Evolutionary conservation across 92 coral and sea anemone species (phyloP).

Genomic region (Nematostella vectensis): DNA sequence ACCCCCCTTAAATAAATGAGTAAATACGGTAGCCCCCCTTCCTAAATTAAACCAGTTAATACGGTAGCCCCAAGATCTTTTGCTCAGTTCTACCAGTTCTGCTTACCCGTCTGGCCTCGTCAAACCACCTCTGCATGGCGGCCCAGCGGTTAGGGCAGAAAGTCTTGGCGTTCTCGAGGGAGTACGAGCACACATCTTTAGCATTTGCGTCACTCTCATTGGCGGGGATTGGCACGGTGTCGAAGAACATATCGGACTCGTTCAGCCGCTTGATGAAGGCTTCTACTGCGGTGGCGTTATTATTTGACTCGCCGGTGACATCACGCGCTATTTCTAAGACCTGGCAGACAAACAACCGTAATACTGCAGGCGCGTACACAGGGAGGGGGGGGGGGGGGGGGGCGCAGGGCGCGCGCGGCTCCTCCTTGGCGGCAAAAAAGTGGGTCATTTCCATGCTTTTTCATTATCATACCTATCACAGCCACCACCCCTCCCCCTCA

Average conservation of each 20-base stretch:
- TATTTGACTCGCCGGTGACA: conserved; percentile 28
- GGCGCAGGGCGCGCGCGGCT: too few relatives aligned
- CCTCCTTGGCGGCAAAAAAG: too few relatives aligned
- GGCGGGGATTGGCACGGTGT: conserved; percentile 37
- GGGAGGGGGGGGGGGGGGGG: too few relatives aligned
- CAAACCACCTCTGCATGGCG: conserved; percentile 70
- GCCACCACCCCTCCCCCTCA: too few relatives aligned
- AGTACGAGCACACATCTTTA: conserved; percentile 32
- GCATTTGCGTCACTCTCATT: conserved; percentile 54
- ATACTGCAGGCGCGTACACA: too few relatives aligned
- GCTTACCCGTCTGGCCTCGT: conserved; percentile 55
- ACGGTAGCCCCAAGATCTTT: too few relatives aligned
- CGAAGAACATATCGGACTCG: conserved; percentile 51
- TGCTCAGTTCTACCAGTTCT: too few relatives aligned
- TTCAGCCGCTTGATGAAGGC: conserved; percentile 45
- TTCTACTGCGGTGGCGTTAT: conserved; percentile 45
- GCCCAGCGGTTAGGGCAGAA: conserved; percentile 83
- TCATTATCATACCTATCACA: too few relatives aligned
- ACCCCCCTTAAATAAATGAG: too few relatives aligned
- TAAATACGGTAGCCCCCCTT: too few relatives aligned
- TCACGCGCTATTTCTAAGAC: conserved; percentile 58
- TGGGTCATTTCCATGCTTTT: too few relatives aligned
- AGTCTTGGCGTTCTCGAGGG: conserved; percentile 35
- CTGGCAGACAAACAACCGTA: conserved; percentile 13
- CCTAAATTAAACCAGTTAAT: too few relatives aligned